Percentiles rank a stretch among this genome's conserved stretches.
These are phyloP conservation scores for Cyanoramphus novaezelandiae DNA, from an alignment of 2,113 vertebrate species.

Conservation along the genomic window DNA sequence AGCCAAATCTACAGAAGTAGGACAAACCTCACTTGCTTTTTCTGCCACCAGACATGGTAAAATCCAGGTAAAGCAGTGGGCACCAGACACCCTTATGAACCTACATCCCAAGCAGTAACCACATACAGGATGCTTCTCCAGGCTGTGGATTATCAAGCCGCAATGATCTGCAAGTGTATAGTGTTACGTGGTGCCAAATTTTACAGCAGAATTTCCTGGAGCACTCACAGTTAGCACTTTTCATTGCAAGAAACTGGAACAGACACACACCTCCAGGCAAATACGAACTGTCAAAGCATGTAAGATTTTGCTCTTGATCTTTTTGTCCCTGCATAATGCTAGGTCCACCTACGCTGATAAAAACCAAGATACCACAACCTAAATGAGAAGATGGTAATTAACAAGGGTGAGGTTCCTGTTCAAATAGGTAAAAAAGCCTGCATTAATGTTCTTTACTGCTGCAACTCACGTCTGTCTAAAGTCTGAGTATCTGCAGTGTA, in stretches of 20 bases:
- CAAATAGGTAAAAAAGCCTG: not conserved
- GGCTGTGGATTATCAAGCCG: not conserved
- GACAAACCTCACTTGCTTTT: not conserved
- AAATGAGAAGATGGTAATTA: not conserved
- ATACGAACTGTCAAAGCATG: not conserved
- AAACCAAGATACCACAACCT: not conserved
- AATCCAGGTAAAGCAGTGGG: not conserved
- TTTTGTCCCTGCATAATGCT: not conserved
- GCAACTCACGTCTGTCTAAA: not conserved
- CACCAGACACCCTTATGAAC: not conserved
- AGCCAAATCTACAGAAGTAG: not conserved
- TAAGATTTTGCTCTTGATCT: not conserved
- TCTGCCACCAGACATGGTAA: not conserved
- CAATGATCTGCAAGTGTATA: not conserved
- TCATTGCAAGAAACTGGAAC: not conserved
- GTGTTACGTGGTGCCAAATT: not conserved
- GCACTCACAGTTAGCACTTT: not conserved
- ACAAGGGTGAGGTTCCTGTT: not conserved
- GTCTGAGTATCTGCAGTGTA: not conserved
- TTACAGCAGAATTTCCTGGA: not conserved
- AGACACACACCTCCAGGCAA: not conserved
- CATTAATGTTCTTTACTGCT: not conserved
- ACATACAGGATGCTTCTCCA: not conserved
- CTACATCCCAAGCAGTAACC: not conserved
- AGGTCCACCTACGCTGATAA: not conserved